Base-by-base conservation (phyloP, 2,888 invertebrate genomes). In the Lomographa bimaculata region DNA sequence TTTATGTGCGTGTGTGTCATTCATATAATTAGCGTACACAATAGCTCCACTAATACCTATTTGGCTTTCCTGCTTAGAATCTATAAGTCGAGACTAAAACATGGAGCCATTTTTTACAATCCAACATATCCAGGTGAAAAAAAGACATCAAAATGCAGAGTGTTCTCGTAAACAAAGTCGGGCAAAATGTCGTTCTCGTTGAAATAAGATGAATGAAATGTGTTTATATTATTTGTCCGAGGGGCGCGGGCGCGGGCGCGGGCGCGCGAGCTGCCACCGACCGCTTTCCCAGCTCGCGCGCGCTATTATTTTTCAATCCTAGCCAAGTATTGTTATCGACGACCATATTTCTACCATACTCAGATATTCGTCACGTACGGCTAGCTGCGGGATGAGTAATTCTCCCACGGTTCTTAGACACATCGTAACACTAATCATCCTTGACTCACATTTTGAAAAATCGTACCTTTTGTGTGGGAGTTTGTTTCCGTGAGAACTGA, bases 371-470 rank as follows among this genome's bases (percentile, higher is more conserved):
- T 71, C 63, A 67, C 58, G 58, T 69, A 53, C 52, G 52, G 58
- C 53, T 57, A 57, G 37, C 61, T 61, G 67, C 60, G 64, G 61
- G 67, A 67, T 69, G 66, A 64, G 59, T 59, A 65, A 66, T 66
- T 77, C 69, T 84, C 83, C 80, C 85, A 85, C 85, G 83, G 73
- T 77, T 71, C 71, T 67, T 66, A 73, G 64, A 66, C 65, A 61
- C 71, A 68, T 71, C 71, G 71, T 67, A 71, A 70, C 64, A 77
- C 75, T 69, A 74, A 74, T 73, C 73, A 83, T 81, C 82, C 84
- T 85, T 86, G 84, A 79, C 84, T 82, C 77, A 84, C 79, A 79
- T 85, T 83, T 80, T 75, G 64, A 75, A 79, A n/a, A 79, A 81
- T 80, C 75, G 72, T 77, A 82, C 82, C 84, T 85, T 82, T 84